phyloP scores from a whole-genome alignment of 2,797 vertebrate genomes.

The Cyprinella venusta region DNA sequence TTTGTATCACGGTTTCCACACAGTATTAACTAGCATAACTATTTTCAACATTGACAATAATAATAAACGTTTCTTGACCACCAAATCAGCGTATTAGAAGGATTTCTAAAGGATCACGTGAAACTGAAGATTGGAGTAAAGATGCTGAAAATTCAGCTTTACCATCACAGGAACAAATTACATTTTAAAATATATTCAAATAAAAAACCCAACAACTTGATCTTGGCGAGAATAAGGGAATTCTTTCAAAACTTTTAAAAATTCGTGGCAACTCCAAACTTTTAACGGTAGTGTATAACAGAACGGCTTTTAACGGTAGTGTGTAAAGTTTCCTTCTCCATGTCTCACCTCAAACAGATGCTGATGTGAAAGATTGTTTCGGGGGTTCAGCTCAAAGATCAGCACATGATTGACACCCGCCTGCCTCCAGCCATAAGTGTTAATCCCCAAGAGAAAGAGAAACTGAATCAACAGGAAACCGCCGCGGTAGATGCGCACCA shows the following conservation, averaged over 20 bases:
- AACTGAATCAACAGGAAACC: slow-evolving; percentile 98
- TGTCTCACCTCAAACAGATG: slow-evolving; percentile 95
- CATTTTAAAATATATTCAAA: not conserved
- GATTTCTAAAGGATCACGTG: not conserved
- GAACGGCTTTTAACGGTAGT: no score
- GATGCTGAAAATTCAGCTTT: not conserved
- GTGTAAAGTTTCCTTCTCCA: not conserved
- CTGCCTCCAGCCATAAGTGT: slow-evolving; percentile 98
- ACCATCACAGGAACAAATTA: not conserved
- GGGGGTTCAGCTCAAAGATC: slow-evolving; percentile 98
- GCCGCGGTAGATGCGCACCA: slow-evolving; percentile 97
- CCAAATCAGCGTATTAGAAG: not conserved
- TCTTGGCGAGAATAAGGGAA: not conserved
- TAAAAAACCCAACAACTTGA: no score
- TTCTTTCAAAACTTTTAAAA: not conserved
- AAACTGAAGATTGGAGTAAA: no score
- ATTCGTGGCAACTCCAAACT: not conserved
- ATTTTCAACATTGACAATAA: not conserved
- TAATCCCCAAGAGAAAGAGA: slow-evolving; percentile 98
- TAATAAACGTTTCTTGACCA: not conserved
- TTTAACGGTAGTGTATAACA: not conserved
- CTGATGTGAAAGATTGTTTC: slow-evolving; percentile 98
- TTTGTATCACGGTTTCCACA: not conserved
- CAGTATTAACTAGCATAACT: not conserved
- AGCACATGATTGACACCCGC: slow-evolving; percentile 98